Evolutionary conservation across 2,797 vertebrate genomes (phyloP).

Genomic region (Microchirus variegatus): DNA sequence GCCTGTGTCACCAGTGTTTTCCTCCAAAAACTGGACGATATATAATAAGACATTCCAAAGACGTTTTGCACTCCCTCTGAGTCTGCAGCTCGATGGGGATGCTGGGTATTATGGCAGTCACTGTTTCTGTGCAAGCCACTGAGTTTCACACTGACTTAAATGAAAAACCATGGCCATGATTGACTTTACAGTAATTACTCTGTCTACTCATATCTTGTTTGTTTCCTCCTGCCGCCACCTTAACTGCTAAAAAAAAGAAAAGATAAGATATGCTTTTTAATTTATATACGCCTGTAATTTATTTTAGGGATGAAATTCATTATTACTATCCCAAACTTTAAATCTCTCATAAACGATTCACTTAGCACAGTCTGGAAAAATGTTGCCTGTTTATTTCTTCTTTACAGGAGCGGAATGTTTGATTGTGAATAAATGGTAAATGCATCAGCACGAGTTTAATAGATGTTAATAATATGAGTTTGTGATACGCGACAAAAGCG

Average conservation of each 20-base stretch:
- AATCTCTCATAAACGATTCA: too few species aligned
- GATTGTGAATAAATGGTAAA: too few species aligned
- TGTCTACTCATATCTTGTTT: conserved; percentile 38
- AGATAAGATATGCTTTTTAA: conserved; percentile 13
- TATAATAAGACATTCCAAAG: conserved; percentile 62
- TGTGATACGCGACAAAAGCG: background rate
- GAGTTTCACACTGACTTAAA: conserved; percentile 57
- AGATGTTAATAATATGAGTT: too few species aligned
- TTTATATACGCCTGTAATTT: background rate
- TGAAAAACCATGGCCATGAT: conserved; percentile 62
- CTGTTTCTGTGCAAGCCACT: conserved; percentile 59
- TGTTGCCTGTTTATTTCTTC: too few species aligned
- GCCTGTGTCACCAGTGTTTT: conserved; percentile 39
- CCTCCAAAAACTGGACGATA: conserved; percentile 40
- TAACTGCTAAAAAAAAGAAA: background rate
- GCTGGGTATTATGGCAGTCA: conserved; percentile 57
- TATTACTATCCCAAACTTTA: too few species aligned
- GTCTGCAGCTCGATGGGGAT: conserved; percentile 35
- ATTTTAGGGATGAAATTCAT: conserved; percentile 4
- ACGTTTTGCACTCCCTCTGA: conserved; percentile 56
- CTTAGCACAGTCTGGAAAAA: too few species aligned
- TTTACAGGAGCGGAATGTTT: too few species aligned
- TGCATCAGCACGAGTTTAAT: too few species aligned
- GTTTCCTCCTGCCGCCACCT: conserved; percentile 17
- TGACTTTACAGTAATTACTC: conserved; percentile 59